Percentiles rank a stretch among this genome's conserved stretches.
These are phyloP conservation scores for Cosmopolites sordidus DNA, from an alignment of 2,888 invertebrate genomes.

Conservation along the genomic window DNA sequence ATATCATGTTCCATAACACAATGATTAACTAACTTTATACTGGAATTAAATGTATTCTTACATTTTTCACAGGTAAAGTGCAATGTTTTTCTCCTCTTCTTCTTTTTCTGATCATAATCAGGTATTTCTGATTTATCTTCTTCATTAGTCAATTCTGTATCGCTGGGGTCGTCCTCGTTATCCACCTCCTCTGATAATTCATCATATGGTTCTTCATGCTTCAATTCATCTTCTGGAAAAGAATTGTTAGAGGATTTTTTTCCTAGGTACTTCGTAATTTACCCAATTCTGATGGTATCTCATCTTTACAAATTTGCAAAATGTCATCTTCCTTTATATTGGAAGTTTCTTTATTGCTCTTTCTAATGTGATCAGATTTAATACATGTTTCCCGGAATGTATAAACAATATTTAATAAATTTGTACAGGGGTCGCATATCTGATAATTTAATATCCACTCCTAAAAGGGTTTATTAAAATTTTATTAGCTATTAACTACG, in stretches of 20 bases:
- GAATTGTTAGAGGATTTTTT: neutral
- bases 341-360: neutral
- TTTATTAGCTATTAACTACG: no score
- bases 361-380: constrained; percentile 29
- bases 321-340: neutral
- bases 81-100: constrained; percentile 22
- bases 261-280: constrained; percentile 3
- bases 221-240: constrained; percentile 1
- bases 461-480: constrained; percentile 18
- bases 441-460: constrained; percentile 28
- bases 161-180: constrained; percentile 20
- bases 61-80: constrained; percentile 33
- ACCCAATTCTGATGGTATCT: no score
- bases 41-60: constrained; percentile 27
- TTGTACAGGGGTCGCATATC: constrained; percentile 32
- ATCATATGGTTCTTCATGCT: constrained; percentile 17
- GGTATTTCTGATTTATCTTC: constrained; percentile 11
- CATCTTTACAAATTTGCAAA: no score
- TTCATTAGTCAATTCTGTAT: constrained; percentile 12
- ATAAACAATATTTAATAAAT: constrained; percentile 31
- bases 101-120: constrained; percentile 12
- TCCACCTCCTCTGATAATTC: constrained; percentile 9
- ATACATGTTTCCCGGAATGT: constrained; percentile 33
- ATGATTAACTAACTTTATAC: constrained; percentile 32
- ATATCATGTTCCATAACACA: constrained; percentile 33